Evolutionary conservation across 2,888 invertebrate species (phyloP), one percentile per base, ranked within the genome.

Genomic region (Uropetala carovei): DNA sequence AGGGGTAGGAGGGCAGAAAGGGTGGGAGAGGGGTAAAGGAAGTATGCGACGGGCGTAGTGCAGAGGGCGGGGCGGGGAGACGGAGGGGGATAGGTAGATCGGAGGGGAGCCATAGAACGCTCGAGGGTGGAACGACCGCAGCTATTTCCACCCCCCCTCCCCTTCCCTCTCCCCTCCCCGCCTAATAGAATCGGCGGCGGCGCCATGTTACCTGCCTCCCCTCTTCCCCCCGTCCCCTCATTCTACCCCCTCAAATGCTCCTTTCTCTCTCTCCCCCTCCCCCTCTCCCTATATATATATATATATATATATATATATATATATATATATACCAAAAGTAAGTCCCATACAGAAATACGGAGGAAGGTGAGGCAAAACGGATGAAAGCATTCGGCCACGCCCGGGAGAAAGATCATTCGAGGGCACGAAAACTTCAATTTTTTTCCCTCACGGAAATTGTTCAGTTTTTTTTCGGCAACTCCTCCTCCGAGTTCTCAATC

Each of bases 71-170:
- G n/a, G 64, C 11, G 82, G 82, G 43, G n/a, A 16, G 83, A 16
- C 14, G 16, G 27, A 83, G 14, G 43, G 56, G 14, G 83, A 18
- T 18, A 18, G 82, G 27, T 16, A 30, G 82, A 10, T 9, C 27
- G 27, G 82, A 27, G 30, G 82, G 82, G 16, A 59, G 58, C 22
- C 13, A 60, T 30, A 43, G 64, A 64, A 64, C 64, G 75, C 27
- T 75, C 18, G 75, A 75, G 75, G 75, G 75, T 75, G 22, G 27
- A 75, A 27, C 22, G 75, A 75, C 75, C 89, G 68, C 22, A 89
- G 43, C 64, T 64, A 89, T 89, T 56, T 60, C 89, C 89, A 89
- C 68, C 68, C 30, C 89, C 58, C 64, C n/a, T n/a, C n/a, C n/a
- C n/a, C n/a, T n/a, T n/a, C n/a, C 43, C 83, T 57, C 57, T 56